These are phyloP conservation scores for Orestias chungarensis DNA, from an alignment of 2,797 vertebrate species.

Conservation along the genomic window DNA sequence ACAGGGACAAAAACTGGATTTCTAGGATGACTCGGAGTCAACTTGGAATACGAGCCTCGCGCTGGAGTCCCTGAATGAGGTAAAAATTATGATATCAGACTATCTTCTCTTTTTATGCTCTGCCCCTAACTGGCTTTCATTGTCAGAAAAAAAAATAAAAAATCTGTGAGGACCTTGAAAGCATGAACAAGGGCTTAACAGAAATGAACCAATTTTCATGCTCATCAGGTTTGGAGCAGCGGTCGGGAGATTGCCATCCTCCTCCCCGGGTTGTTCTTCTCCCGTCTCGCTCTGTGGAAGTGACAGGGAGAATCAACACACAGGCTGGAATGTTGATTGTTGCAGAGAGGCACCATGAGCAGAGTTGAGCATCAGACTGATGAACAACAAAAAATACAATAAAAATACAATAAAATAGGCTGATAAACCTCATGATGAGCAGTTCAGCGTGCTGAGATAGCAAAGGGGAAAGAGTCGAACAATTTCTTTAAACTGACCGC, in stretches of 20 bases:
- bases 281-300: slow-evolving; percentile 39
- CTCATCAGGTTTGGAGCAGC: slow-evolving; percentile 62
- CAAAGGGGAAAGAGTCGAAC: slow-evolving; percentile 24
- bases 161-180: slow-evolving; percentile 52
- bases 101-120: slow-evolving; percentile 24
- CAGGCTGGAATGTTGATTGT: slow-evolving; percentile 63
- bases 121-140: slow-evolving; percentile 29
- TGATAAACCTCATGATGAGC: slow-evolving; percentile 70
- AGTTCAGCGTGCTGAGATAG: slow-evolving; percentile 57
- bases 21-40: slow-evolving; percentile 84
- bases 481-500: slow-evolving; percentile 39
- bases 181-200: slow-evolving; percentile 43
- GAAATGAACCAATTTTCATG: slow-evolving; percentile 66
- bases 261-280: slow-evolving; percentile 58
- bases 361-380: slow-evolving; percentile 51
- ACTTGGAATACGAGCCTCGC: slow-evolving; percentile 80
- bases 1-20: slow-evolving; percentile 70
- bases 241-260: slow-evolving; percentile 71
- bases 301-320: slow-evolving; percentile 46
- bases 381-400: slow-evolving; percentile 22
- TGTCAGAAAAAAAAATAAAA: slow-evolving; percentile 46
- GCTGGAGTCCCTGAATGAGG: slow-evolving; percentile 83
- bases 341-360: slow-evolving; percentile 54
- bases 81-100: slow-evolving; percentile 70
- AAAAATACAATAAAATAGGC: slow-evolving; percentile 48